Base-by-base conservation (phyloP, 30 jellyfish, hydroid and myxozoan species). In the Aurelia aurita complex sp. Pacific region DNA sequence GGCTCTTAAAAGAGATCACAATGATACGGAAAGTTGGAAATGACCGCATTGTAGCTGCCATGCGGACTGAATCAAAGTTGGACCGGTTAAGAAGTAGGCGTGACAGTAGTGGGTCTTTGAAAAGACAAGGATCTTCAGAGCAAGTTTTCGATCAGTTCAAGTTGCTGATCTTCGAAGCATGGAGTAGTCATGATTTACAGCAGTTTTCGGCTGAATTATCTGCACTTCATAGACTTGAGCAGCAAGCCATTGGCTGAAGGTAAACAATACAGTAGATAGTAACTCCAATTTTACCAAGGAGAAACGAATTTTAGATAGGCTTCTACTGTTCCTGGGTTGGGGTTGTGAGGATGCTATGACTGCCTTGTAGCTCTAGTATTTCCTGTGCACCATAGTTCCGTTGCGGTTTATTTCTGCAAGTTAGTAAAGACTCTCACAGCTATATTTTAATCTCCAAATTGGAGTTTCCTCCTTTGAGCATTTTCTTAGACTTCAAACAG, bases 61-160 rank as follows among this genome's bases (percentile, higher is more conserved):
- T 75, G 68, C 95, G 95, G 29, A 54, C 74, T 17, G 88, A 77
- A 60, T 71, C 79, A 36, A 69, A 59, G 43, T 43, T 16, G 67
- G 81, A 77, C 13, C 55, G 77, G 34, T 11, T 51, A 42, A 64
- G 95, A 54, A 73, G 53, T 6, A 33, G 85, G 50, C 38, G 23
- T 51, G 64, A 42, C 66, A 82, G 82, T 15, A 32, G 57, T 8
- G 91, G 75, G 1, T 10, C 66, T 0, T 55, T 81, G 16, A 43
- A 35, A 12, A 36, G 83, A 35, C 71, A 69, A 53, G 34, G 40
- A 38, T 51, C 77, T 3, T 66, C 69, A 51, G 73, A 74, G 17
- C 79, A 53, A 14, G n/a, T 40, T 5, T 16, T 72, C 51, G 91
- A 82, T 42, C 57, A 69, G 46, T 82, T 82, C 76, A 75, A 75